Conservation (phyloP, 2,797 vertebrate genomes). For the Enteromius radiatus region DNA sequence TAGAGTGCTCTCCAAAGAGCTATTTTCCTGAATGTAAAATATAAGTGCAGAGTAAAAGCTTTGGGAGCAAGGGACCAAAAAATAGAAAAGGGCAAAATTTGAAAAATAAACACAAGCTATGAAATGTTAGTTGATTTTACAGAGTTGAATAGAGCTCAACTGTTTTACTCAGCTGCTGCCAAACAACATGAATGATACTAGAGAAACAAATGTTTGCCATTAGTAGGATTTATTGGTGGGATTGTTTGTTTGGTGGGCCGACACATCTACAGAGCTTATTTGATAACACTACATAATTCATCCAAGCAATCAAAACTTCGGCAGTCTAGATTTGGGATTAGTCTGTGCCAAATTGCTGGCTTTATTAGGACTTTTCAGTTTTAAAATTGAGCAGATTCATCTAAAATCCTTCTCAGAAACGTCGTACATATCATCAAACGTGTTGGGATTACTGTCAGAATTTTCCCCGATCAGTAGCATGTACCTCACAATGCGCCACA, state of each 20-base stretch:
- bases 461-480: constrained; percentile 58
- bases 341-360: not conserved
- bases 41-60: constrained; percentile 48
- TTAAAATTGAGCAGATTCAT: constrained; percentile 67
- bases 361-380: constrained; percentile 63
- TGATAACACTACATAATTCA: constrained; percentile 23
- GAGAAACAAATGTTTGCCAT: constrained; percentile 20
- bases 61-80: constrained; percentile 21
- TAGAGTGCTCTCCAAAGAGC: constrained; percentile 53
- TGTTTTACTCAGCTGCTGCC: constrained; percentile 18
- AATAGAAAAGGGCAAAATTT: constrained; percentile 49
- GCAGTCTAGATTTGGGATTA: constrained; percentile 20
- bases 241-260: not conserved
- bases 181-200: constrained; percentile 8
- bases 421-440: constrained; percentile 62
- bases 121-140: not conserved
- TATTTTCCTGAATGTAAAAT: constrained; percentile 41
- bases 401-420: constrained; percentile 57
- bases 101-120: constrained; percentile 40
- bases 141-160: not conserved
- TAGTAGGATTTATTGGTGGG: not conserved
- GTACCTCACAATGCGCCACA: constrained; percentile 33
- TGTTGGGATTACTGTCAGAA: constrained; percentile 61
- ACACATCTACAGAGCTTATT: not conserved
- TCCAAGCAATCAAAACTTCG: constrained; percentile 30